phyloP scores from a whole-genome alignment of 2,113 vertebrate genomes.

The Pyxicephalus adspersus region DNA sequence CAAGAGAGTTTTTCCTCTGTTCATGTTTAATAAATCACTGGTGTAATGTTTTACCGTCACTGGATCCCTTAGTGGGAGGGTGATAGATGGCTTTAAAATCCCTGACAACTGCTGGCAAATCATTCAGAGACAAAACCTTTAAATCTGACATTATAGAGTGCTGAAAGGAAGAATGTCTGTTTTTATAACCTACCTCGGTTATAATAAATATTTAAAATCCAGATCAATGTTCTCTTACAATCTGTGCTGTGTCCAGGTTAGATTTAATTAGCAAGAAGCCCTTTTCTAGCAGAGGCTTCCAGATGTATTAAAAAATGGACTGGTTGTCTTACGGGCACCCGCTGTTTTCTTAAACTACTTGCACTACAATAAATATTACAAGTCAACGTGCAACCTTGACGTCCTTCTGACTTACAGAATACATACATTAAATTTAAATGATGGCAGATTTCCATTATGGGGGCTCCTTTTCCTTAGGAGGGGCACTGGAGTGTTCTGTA shows the following conservation, averaged over 20 bases:
- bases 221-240: conserved; percentile 78
- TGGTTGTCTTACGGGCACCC: conserved; percentile 62
- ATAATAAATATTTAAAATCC: conserved; percentile 89
- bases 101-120: conserved; percentile 87
- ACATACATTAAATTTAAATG: conserved; percentile 72
- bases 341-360: conserved; percentile 77
- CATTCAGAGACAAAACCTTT: conserved; percentile 88
- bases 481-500: conserved; percentile 53
- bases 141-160: conserved; percentile 97
- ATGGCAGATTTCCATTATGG: conserved; percentile 57
- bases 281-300: conserved; percentile 63
- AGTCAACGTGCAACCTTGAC: conserved; percentile 64
- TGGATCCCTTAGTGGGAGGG: conserved; percentile 70
- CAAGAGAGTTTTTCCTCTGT: conserved; percentile 62
- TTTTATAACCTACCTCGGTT: conserved; percentile 96
- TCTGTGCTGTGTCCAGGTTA: conserved; percentile 74
- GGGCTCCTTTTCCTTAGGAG: conserved; percentile 6
- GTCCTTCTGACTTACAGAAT: conserved; percentile 66
- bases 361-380: conserved; percentile 70
- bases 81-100: conserved; percentile 79
- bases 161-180: conserved; percentile 97
- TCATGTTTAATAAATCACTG: conserved; percentile 78
- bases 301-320: conserved; percentile 62
- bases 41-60: conserved; percentile 77
- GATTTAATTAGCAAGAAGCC: conserved; percentile 80